Base-by-base conservation (phyloP, 2,888 invertebrate species). In the Marronus borbonicus region DNA sequence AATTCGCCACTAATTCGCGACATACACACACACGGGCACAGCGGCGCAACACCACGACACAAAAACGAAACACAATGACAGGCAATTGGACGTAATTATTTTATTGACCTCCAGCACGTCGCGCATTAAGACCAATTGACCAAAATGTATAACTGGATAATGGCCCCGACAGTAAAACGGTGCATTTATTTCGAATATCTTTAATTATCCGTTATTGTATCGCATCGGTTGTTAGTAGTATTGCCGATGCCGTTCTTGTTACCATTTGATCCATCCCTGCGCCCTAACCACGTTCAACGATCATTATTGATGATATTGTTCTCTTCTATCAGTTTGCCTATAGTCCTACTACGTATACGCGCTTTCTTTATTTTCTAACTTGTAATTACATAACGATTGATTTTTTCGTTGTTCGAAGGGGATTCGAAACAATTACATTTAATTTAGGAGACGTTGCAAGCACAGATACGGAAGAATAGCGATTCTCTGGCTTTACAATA, bases 81-180 rank as follows among this genome's bases (percentile, higher is more conserved):
- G 44, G 58, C 72, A 74, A 74, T 74, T 74, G 72, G 60, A 60
- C 72, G 72, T 74, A 74, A 74, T 74, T 74, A 74, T 62, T 74
- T 74, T 74, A 74, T 74, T 74, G 72, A 74, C 72, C 72, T 74
- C 65, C 68, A 68, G 50, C 72, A 62, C 44, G 44, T 60, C 60
- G 24, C 24, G 44, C 72, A 74, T 74, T 74, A 74, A 74, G 72
- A 74, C 62, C 72, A 72, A 77, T 77, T 77, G 77, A 49, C 62
- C 77, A 58, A 64, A 70, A 66, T 55, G 44, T 58, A 62, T 77
- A 77, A 77, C 70, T 77, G 70, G 77, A 64, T 77, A 64, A 77
- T 70, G 20, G 50, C 70, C 31, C 31, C 60, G 60, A 62, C 20
- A 66, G 14, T 77, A 72, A 77, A 44, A 77, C 36, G 58, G 52